Base-by-base conservation (phyloP, 2,888 invertebrate genomes). In the Ramazzottius varieornatus region DNA sequence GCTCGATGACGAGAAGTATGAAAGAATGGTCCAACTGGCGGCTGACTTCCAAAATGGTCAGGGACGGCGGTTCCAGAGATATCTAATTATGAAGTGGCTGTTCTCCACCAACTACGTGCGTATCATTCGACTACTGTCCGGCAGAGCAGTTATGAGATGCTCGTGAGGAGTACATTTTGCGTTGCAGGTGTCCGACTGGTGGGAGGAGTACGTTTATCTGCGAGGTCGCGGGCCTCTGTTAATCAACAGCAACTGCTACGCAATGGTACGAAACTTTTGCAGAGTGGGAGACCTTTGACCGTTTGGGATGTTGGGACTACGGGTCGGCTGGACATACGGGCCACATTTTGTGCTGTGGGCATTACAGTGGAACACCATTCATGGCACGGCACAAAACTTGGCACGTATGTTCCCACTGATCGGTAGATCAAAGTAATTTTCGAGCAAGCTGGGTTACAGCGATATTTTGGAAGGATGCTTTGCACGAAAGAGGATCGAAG, bases 211-310 rank as follows among this genome's bases (percentile, higher is more conserved):
- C 75, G 93, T 98, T 32, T 98, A 98, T 75, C 81, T 98, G 34
- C 81, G 93, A 65, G 93, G 94, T 24, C 83, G 98, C 66, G 86
- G 89, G 1, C 91, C 96, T 0, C 82, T 98, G 64, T 93, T 98
- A 88, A 88, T 98, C 68, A 96, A 96, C 80, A 92, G 92, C 63
- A 98, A 98, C 79, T 98, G 93, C 78, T 98, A 98, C 77, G 96
- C 91, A 65, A 86, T 90, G 65, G 79, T 78, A 70, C 71, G 76
- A 63, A 33, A 32, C 20, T n/a, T 33, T 33, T 20, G 32, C 24
- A n/a, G 29, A 66, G n/a, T 4, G n/a, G n/a, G 1, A 1, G 1
- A 32, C 46, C 33, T 32, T 33, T 24, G 33, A 13, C 1, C 20
- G 32, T 20, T n/a, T n/a, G n/a, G 1, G 8, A 1, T 46, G 46